These are phyloP conservation scores for Illadopsis cleaveri DNA, from an alignment of 2,113 vertebrate genomes.

Conservation along the genomic window DNA sequence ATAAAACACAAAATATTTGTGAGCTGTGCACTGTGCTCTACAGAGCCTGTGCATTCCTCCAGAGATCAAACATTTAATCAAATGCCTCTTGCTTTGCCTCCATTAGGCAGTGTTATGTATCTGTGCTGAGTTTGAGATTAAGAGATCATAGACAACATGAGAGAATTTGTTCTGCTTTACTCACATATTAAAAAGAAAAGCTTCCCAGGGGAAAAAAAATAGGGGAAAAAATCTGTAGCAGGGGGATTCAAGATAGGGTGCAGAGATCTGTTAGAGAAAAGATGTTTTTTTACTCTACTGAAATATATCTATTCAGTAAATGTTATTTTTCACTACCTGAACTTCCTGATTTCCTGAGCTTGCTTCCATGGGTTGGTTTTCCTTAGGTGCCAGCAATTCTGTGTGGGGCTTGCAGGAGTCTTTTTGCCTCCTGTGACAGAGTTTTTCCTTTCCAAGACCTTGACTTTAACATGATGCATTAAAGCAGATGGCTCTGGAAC, in stretches of 20 bases:
- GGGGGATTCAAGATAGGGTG: conserved; percentile 5
- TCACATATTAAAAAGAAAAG: conserved; percentile 11
- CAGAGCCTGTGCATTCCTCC: background rate
- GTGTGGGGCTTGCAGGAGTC: background rate
- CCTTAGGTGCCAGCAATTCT: background rate
- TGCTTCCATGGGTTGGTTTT: background rate
- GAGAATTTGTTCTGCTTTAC: conserved; percentile 59
- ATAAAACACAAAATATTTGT: conserved; percentile 34
- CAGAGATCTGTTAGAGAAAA: background rate
- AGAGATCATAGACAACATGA: conserved; percentile 38
- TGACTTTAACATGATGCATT: conserved; percentile 21
- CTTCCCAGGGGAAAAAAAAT: background rate
- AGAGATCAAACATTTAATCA: conserved; percentile 58
- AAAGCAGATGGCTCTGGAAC: conserved; percentile 58
- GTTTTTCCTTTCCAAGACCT: conserved; percentile 50
- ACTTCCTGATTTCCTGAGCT: background rate
- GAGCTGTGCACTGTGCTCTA: background rate
- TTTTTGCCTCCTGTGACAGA: background rate
- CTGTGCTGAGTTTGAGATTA: conserved; percentile 41
- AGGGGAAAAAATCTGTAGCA: background rate
- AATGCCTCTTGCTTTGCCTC: conserved; percentile 39
- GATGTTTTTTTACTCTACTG: background rate
- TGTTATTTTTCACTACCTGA: background rate
- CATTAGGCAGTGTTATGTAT: conserved; percentile 30
- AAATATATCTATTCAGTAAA: background rate